phyloP scores from a whole-genome alignment of 2,797 vertebrate species.

The Labroides dimidiatus region DNA sequence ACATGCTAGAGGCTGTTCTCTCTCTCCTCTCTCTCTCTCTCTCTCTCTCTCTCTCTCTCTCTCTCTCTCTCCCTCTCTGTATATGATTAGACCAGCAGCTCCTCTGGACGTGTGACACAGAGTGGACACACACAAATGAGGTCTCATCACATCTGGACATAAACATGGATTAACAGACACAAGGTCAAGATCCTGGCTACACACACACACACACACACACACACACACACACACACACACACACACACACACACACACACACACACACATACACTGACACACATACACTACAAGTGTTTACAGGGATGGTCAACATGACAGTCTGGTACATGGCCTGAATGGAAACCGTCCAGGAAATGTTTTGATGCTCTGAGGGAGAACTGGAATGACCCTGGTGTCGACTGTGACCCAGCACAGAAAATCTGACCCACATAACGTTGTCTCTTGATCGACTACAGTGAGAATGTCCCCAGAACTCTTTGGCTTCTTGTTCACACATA shows the following conservation, averaged over 20 bases:
- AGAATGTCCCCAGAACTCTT: no score
- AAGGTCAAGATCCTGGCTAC: constrained; percentile 25
- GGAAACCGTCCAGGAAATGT: constrained; percentile 23
- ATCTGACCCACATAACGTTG: no score
- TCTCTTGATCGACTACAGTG: no score
- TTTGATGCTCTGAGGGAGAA: constrained; percentile 12
- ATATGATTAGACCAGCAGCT: not conserved
- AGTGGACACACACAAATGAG: constrained; percentile 26
- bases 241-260: not conserved
- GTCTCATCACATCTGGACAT: constrained; percentile 52
- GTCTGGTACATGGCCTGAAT: not conserved
- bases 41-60: no score
- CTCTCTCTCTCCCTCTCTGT: no score
- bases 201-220: not conserved
- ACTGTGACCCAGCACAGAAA: not conserved
- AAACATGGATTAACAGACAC: constrained; percentile 33
- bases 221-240: constrained; percentile 11
- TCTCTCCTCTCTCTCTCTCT: no score
- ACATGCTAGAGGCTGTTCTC: constrained; percentile 30
- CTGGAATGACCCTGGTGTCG: not conserved
- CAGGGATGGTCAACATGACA: constrained; percentile 17
- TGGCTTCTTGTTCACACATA: no score
- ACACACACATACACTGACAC: constrained; percentile 14
- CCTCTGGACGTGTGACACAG: constrained; percentile 12
- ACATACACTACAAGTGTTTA: constrained; percentile 24